Conservation (phyloP, 2,888 invertebrate genomes). For the Cephus runcator region DNA sequence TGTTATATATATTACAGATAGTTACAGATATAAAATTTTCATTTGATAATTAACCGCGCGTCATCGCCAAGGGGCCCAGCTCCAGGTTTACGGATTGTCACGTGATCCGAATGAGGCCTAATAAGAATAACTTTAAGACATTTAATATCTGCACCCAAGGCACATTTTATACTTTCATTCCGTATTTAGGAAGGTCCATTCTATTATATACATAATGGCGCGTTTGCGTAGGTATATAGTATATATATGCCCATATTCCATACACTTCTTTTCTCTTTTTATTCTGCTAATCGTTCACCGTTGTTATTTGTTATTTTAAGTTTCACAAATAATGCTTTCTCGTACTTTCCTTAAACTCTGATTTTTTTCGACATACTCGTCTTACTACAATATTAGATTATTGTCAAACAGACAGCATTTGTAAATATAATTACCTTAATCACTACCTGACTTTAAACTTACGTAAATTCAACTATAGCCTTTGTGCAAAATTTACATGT, state of each 20-base stretch:
- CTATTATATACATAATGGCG: conserved; percentile 19
- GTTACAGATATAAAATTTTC: neutral
- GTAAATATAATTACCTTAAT: conserved; percentile 38
- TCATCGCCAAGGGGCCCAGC: conserved; percentile 35
- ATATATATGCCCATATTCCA: neutral
- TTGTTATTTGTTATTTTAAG: neutral
- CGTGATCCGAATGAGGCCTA: conserved; percentile 38
- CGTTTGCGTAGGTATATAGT: conserved; percentile 7
- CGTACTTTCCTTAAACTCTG: neutral
- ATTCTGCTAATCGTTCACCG: neutral
- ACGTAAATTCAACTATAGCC: conserved; percentile 50
- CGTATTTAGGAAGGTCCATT: conserved; percentile 41
- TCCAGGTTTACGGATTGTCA: conserved; percentile 46
- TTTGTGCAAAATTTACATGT: conserved; percentile 63
- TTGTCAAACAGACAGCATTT: conserved; percentile 65
- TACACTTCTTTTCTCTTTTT: neutral
- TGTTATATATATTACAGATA: neutral
- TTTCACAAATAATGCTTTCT: neutral
- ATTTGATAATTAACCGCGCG: conserved; percentile 7
- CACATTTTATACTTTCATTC: conserved; percentile 64
- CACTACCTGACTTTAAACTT: conserved; percentile 38
- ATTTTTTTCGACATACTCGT: neutral
- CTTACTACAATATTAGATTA: conserved; percentile 53
- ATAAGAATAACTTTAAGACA: conserved; percentile 37
- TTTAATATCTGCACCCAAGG: conserved; percentile 62